phyloP scores from a whole-genome alignment of 2,797 vertebrate genomes.

The Argentina silus region DNA sequence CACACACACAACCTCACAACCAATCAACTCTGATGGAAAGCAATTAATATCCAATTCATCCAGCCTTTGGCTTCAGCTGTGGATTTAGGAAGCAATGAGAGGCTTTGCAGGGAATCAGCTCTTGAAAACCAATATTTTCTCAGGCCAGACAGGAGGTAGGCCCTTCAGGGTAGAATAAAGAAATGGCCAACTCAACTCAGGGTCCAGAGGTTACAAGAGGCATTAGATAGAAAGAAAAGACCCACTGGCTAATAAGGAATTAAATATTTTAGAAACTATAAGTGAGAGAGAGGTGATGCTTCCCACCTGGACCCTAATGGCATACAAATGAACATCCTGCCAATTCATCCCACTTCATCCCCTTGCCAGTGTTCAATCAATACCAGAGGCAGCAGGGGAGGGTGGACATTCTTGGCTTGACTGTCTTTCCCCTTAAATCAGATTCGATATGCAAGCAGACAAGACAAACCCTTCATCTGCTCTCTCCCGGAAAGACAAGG shows the following conservation, averaged over 20 bases:
- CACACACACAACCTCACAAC: constrained; percentile 41
- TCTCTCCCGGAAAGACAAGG: constrained; percentile 63
- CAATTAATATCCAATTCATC: constrained; percentile 75
- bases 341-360: constrained; percentile 55
- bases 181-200: too few species aligned
- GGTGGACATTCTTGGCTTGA: constrained; percentile 40
- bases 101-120: constrained; percentile 39
- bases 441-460: constrained; percentile 60
- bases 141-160: neutral
- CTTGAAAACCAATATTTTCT: constrained; percentile 53
- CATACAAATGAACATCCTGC: constrained; percentile 50
- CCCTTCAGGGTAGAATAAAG: too few species aligned
- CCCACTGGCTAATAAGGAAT: constrained; percentile 29
- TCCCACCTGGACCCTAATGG: constrained; percentile 49
- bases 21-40: constrained; percentile 71
- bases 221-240: too few species aligned
- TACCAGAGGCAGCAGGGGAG: constrained; percentile 28
- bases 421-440: constrained; percentile 62
- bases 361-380: constrained; percentile 65
- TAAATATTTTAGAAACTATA: constrained; percentile 41
- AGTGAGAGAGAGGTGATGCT: constrained; percentile 51
- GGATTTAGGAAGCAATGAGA: constrained; percentile 60
- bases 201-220: too few species aligned
- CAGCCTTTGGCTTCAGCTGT: constrained; percentile 54
- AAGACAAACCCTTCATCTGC: constrained; percentile 64